Evolutionary conservation across 2,888 invertebrate genomes (phyloP).

Genomic region (Leptopilina drosophilae): DNA sequence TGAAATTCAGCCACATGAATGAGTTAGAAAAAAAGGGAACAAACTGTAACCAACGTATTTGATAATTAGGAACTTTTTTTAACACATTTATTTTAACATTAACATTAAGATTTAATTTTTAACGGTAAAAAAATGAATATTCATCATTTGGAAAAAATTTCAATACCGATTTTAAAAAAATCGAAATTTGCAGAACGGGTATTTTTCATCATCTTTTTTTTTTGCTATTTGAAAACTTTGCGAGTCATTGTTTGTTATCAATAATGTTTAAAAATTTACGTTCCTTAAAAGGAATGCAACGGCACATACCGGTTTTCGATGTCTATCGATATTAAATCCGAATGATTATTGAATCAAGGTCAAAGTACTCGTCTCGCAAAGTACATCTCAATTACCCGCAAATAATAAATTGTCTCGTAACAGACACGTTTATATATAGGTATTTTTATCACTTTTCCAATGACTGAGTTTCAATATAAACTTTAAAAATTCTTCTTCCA

Average conservation of each 20-base stretch:
- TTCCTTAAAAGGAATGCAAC: conserved; percentile 15
- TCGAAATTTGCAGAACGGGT: not conserved
- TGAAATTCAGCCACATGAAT: too few relatives aligned
- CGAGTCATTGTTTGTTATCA: not conserved
- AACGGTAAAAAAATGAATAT: too few relatives aligned
- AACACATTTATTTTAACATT: too few relatives aligned
- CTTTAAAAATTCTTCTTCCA: too few relatives aligned
- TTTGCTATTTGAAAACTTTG: not conserved
- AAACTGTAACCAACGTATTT: too few relatives aligned
- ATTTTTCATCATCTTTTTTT: not conserved
- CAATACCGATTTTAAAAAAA: too few relatives aligned
- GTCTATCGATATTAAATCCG: conserved; percentile 18
- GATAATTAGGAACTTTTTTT: too few relatives aligned
- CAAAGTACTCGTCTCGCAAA: not conserved
- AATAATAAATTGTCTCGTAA: conserved; percentile 7
- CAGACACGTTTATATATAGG: conserved; percentile 5
- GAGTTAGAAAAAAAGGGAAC: too few relatives aligned
- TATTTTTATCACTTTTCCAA: not conserved
- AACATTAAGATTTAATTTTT: too few relatives aligned
- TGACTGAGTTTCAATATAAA: too few relatives aligned
- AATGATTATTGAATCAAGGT: conserved; percentile 16
- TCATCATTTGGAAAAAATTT: too few relatives aligned
- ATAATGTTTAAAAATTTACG: conserved; percentile 5
- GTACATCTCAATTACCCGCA: conserved; percentile 13
- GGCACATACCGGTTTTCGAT: conserved; percentile 21